These are phyloP conservation scores for Talpa occidentalis DNA, from an alignment of 2,113 vertebrate genomes.

Conservation along the genomic window DNA sequence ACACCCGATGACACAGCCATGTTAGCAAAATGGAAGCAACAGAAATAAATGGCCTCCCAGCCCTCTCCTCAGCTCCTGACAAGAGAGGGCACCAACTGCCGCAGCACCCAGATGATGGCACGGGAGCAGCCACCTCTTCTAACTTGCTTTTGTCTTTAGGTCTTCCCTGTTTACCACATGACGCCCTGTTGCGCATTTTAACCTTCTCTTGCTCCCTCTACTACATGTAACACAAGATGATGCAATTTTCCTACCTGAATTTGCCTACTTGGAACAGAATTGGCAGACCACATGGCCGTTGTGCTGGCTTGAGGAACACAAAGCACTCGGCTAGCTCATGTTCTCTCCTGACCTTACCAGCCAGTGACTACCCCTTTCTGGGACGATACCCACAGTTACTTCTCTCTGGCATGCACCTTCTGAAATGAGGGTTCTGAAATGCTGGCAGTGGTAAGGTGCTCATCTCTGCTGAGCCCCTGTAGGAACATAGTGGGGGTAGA, in stretches of 20 bases:
- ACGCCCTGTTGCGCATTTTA: background rate
- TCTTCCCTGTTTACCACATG: background rate
- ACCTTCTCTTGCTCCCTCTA: slow-evolving; percentile 9
- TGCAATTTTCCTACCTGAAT: slow-evolving; percentile 38
- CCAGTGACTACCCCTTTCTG: background rate
- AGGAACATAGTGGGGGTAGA: slow-evolving; percentile 8
- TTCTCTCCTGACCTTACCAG: slow-evolving; percentile 1
- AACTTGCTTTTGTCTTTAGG: background rate
- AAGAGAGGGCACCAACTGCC: background rate
- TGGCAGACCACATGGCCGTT: background rate
- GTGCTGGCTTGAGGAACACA: slow-evolving; percentile 15
- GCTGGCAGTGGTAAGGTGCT: background rate
- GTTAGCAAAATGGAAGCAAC: slow-evolving; percentile 19
- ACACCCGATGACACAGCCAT: background rate
- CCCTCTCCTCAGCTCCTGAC: background rate
- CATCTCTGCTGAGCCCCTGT: background rate
- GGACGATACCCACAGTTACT: background rate
- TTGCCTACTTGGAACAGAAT: slow-evolving; percentile 36
- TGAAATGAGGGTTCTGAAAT: background rate
- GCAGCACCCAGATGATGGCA: background rate
- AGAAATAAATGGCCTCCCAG: slow-evolving; percentile 1
- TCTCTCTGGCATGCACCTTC: background rate
- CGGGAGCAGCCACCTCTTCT: background rate
- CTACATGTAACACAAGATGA: background rate
- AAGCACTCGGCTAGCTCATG: background rate